Conservation (phyloP, 2,888 invertebrate genomes). For the Falcaria lacertinaria region DNA sequence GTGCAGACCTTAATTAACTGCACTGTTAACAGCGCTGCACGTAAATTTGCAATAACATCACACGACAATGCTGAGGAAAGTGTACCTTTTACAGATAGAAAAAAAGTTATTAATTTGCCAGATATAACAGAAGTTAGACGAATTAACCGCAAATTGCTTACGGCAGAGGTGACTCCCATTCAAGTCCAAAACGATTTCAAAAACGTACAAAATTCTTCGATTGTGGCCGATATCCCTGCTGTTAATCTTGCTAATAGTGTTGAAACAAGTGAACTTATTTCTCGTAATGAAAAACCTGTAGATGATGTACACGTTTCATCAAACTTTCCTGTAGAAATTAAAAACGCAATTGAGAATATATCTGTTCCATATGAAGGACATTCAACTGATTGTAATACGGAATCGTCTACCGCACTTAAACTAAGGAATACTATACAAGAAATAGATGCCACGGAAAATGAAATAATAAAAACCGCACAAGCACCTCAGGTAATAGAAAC, state of each 20-base stretch:
- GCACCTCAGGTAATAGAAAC: background rate
- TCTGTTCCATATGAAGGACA: background rate
- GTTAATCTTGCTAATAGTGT: background rate
- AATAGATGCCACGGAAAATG: background rate
- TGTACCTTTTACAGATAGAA: constrained; percentile 28
- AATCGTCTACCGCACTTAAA: background rate
- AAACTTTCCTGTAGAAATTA: background rate
- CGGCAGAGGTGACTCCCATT: constrained; percentile 58
- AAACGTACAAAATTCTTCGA: background rate
- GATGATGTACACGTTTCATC: background rate
- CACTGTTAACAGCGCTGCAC: constrained; percentile 11
- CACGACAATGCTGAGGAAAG: background rate
- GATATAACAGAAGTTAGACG: constrained; percentile 51
- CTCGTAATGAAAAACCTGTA: background rate
- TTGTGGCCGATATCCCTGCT: background rate
- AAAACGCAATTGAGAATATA: background rate
- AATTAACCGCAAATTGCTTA: constrained; percentile 53
- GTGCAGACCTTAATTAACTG: constrained; percentile 46
- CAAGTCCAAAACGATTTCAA: constrained; percentile 16
- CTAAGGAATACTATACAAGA: background rate
- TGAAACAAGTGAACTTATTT: background rate
- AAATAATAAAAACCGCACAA: background rate
- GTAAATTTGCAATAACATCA: no score
- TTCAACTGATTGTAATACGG: background rate
- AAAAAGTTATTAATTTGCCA: constrained; percentile 50